These are phyloP conservation scores for Aromia moschata DNA, from an alignment of 2,888 invertebrate species.

Conservation along the genomic window DNA sequence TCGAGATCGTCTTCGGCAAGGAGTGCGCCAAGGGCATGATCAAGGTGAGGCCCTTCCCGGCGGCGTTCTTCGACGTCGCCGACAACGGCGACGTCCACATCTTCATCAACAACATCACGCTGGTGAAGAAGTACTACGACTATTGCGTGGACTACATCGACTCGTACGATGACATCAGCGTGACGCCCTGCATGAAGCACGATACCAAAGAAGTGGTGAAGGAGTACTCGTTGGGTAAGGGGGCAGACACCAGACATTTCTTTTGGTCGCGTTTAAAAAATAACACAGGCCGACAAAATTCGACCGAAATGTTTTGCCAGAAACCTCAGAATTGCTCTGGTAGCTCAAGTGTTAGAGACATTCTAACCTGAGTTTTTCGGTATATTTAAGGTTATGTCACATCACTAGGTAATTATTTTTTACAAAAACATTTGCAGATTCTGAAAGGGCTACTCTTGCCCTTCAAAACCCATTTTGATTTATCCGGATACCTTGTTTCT, in stretches of 20 bases:
- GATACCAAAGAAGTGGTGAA: slow-evolving; percentile 18
- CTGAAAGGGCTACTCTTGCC: too few relatives aligned
- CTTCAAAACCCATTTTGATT: too few relatives aligned
- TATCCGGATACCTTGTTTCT: too few relatives aligned
- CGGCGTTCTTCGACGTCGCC: slow-evolving; percentile 13
- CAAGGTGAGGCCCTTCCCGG: background rate
- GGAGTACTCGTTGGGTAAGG: slow-evolving; percentile 12
- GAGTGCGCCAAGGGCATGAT: background rate
- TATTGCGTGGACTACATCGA: slow-evolving; percentile 45
- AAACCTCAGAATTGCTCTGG: too few relatives aligned
- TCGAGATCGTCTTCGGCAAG: slow-evolving; percentile 15
- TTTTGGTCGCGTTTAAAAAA: background rate
- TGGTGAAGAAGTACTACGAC: slow-evolving; percentile 24
- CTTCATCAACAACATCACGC: background rate
- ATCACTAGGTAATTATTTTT: too few relatives aligned
- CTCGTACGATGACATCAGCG: slow-evolving; percentile 31
- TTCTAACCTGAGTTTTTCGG: too few relatives aligned
- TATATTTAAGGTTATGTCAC: too few relatives aligned
- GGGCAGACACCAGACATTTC: background rate
- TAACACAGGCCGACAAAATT: background rate
- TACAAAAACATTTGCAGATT: too few relatives aligned
- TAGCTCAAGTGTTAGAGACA: too few relatives aligned
- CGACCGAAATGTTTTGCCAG: too few relatives aligned
- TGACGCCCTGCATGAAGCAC: slow-evolving; percentile 33
- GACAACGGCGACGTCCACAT: slow-evolving; percentile 32